Base-by-base conservation (phyloP, 2,797 vertebrate species). In the Pachyuromys duprasi region DNA sequence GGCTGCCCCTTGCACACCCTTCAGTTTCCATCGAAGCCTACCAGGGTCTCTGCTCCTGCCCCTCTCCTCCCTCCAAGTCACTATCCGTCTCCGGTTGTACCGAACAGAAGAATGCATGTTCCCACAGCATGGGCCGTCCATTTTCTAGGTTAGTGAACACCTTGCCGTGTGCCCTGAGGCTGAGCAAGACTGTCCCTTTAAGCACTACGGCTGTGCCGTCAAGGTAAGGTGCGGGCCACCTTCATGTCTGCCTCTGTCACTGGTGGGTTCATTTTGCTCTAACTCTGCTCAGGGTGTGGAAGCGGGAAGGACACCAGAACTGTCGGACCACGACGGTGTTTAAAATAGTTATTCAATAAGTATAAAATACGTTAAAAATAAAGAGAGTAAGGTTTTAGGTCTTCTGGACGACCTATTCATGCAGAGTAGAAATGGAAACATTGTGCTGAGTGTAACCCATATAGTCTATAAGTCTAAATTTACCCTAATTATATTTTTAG, bases 101-200 rank as follows among this genome's bases (percentile, higher is more conserved):
- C 72, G 55, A 62, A 65, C 12, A 26, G 53, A 81, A 39, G 76
- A 83, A 5, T 80, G 60, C 31, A 11, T 81, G 86, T 96, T 20
- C 95, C 94, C 36, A 14, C 22, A 80, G 33, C 39, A 2, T 76
- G 92, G 62, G 75, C 90, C 97, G 76, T 97, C 94, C 69, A 5
- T 97, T 90, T 76, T 6, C 9, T 96, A 99, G 99, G 96, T 99
- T 67, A 98, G 98, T 36, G 97, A 98, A 15, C 99, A 99, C 93
- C 95, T 98, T 0, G 78, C 96, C 0, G 97, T 98, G 95, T 99
- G 99, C 95, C 98, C 98, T 0, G 99, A 99, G 94, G 97, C 98
- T 26, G 98, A 99, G 94, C 98, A 98, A 84, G 98, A 99, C 96
- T 99, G 99, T 96, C 98, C 98, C 0, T 99, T 99, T 74, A 98